Conservation (phyloP, 64 coral and sea anemone species). For the Acropora tenuis region DNA sequence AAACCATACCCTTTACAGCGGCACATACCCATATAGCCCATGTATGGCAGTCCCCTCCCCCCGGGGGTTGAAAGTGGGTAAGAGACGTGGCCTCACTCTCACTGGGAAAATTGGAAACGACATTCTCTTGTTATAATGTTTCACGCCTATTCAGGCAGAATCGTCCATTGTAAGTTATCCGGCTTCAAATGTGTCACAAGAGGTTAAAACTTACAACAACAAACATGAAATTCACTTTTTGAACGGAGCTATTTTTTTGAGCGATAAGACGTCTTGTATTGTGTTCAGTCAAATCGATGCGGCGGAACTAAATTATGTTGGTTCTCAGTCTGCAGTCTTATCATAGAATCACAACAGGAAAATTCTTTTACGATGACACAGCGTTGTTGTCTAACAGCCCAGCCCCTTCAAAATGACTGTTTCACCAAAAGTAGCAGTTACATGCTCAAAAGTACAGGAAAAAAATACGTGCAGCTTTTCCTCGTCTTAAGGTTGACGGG, state of each 20-base stretch:
- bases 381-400: neutral
- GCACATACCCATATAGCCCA: no score
- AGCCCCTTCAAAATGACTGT: conserved; percentile 12
- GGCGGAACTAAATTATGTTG: neutral
- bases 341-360: neutral
- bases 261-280: neutral
- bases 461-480: conserved; percentile 2
- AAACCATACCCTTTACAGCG: no score
- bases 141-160: neutral
- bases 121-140: neutral
- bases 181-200: neutral
- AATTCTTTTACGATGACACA: neutral
- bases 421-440: conserved; percentile 13
- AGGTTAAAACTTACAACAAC: conserved; percentile 11
- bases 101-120: conserved; percentile 3
- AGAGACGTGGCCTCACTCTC: no score
- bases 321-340: conserved; percentile 10
- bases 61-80: neutral
- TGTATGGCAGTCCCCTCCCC: no score
- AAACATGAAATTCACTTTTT: conserved; percentile 2
- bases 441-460: neutral
- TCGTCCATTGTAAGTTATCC: neutral
- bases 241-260: neutral
- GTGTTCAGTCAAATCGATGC: neutral
- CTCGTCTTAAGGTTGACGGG: neutral